Evolutionary conservation across 2,888 invertebrate genomes (phyloP).

Genomic region (Neria commutata): DNA sequence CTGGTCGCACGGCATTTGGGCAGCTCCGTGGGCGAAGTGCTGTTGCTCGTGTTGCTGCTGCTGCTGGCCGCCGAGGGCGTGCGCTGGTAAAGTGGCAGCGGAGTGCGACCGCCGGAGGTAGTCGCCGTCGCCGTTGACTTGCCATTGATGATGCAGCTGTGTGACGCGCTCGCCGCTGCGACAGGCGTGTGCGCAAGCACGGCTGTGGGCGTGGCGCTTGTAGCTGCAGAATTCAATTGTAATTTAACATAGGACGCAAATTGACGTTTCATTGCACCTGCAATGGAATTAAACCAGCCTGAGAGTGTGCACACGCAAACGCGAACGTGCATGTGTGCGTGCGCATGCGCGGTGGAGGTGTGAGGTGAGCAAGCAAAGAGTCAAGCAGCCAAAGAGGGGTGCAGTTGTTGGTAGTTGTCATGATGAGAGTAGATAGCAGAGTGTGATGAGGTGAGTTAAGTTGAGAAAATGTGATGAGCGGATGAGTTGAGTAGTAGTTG

Average conservation of each 20-base stretch:
- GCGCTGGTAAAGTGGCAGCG: slow-evolving; percentile 45
- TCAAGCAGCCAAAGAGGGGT: slow-evolving; percentile 5
- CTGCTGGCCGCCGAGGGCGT: slow-evolving; percentile 50
- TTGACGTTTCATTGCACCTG: slow-evolving; percentile 77
- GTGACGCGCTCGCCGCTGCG: too few species aligned
- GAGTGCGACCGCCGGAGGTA: background rate
- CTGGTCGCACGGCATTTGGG: slow-evolving; percentile 19
- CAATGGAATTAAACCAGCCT: slow-evolving; percentile 73
- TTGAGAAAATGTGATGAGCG: slow-evolving; percentile 13
- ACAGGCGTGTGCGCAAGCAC: background rate
- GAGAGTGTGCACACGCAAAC: slow-evolving; percentile 58
- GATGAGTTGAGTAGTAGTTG: slow-evolving; percentile 24
- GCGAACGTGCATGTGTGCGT: slow-evolving; percentile 61
- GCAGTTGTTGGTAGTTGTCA: slow-evolving; percentile 2
- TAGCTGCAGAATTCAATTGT: slow-evolving; percentile 65
- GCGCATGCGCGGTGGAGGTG: background rate
- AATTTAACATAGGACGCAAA: slow-evolving; percentile 84
- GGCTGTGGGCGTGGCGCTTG: background rate
- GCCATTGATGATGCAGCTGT: slow-evolving; percentile 38
- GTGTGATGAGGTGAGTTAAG: slow-evolving; percentile 19
- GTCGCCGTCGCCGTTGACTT: background rate
- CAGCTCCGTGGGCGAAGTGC: slow-evolving; percentile 51
- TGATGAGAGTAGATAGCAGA: slow-evolving; percentile 10
- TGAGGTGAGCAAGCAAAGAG: slow-evolving; percentile 5
- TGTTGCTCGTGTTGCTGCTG: slow-evolving; percentile 43